Percentiles rank a stretch among this genome's conserved stretches.
These are phyloP conservation scores for Nasonovia ribisnigri DNA, from an alignment of 2,888 invertebrate species.

Conservation along the genomic window DNA sequence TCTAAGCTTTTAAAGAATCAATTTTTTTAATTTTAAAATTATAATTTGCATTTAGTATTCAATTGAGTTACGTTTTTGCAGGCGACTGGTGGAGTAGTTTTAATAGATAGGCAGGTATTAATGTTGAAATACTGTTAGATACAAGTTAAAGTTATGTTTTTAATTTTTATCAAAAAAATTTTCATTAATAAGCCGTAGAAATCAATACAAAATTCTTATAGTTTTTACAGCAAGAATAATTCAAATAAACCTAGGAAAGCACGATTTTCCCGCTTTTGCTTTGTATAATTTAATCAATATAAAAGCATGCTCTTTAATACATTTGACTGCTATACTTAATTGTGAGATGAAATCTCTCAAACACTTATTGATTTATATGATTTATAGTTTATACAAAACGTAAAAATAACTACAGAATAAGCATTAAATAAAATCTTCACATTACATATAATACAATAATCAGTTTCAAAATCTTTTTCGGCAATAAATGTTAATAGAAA, in stretches of 20 bases:
- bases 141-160: too few species aligned
- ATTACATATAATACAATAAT: neutral
- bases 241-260: too few species aligned
- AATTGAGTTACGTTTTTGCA: neutral
- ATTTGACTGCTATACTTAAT: neutral
- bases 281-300: neutral
- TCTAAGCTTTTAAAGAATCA: neutral
- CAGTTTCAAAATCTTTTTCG: neutral
- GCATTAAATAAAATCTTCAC: neutral
- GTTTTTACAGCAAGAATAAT: neutral
- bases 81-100: neutral
- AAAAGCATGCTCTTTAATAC: neutral
- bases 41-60: neutral
- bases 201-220: neutral
- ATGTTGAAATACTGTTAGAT: neutral
- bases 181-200: neutral
- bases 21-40: neutral
- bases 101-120: neutral
- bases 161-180: neutral
- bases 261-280: neutral
- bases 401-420: neutral
- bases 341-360: too few species aligned
- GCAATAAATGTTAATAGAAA: neutral
- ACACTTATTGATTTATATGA: neutral
- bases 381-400: neutral